Evolutionary conservation across 2,797 vertebrate genomes (phyloP), one percentile per base, ranked within the genome.

Genomic region (Halcyon leucocephala): DNA sequence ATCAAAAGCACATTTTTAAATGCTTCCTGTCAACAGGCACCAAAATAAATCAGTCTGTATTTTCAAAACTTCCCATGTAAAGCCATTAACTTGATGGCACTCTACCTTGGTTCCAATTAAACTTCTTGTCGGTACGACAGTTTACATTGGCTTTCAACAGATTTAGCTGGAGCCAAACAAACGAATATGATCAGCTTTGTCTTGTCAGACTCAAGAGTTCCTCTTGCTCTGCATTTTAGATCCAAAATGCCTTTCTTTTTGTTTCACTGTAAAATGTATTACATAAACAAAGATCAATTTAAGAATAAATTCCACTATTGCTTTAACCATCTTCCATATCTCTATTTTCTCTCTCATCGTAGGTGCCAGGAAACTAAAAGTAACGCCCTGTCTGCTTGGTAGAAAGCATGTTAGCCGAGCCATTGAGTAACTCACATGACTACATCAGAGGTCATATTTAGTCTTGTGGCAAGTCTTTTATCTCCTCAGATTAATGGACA

Each of bases 1-100:
- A 71, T 20, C 82, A 91, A 88, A 88, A 73, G 29, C 55, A 81
- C 39, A 29, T 73, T 96, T 90, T 67, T 18, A 94, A 86, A 55
- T 64, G 52, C n/a, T 89, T 77, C 46, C 42, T 44, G 83, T 58
- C 51, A 78, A 39, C 57, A 84, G 14, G 29, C 41, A 65, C 10
- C 31, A 72, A 84, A 91, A 33, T 37, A 80, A 88, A 77, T 76
- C 54, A 78, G 67, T 62, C 35, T 7, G 0, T 39, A 51, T 89
- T 91, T 94, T 28, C 62, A 83, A 80, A 78, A 55, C 19, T 89
- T 93, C 61, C 52, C 49, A 26, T 21, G 24, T 29, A 90, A 85
- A 93, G n/a, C 46, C 39, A 35, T 78, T 69, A 72, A 55, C 21
- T 28, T 39, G 71, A 91, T 31, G 65, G 57, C 41, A 52, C 26